A percentile compares a stretch with the other conserved stretches of the same genome.
phyloP scores from a whole-genome alignment of 2,113 vertebrate species.

The Campylorhamphus procurvoides region DNA sequence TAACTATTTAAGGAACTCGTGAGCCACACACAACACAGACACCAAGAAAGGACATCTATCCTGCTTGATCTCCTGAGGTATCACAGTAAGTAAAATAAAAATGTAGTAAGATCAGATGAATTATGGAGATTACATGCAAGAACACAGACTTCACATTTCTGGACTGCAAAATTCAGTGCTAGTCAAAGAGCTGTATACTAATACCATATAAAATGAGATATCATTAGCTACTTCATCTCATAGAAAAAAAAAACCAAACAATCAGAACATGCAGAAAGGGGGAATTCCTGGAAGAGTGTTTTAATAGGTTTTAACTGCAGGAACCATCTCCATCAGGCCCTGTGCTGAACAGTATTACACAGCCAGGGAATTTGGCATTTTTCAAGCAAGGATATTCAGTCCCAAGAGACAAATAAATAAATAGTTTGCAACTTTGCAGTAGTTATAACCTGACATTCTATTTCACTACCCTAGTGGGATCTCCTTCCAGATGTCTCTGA shows the following conservation, averaged over 20 bases:
- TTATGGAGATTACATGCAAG: neutral
- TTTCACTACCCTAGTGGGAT: neutral
- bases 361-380: neutral
- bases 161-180: neutral
- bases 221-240: neutral
- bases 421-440: neutral
- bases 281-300: neutral
- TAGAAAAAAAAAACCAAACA: rapidly evolving
- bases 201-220: neutral
- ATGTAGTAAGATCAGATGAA: neutral
- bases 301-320: neutral
- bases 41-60: neutral
- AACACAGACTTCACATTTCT: neutral
- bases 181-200: neutral
- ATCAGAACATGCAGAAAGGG: neutral
- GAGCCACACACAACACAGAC: neutral
- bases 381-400: neutral
- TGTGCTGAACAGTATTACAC: neutral
- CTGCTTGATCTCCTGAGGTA: neutral
- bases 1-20: neutral
- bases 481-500: neutral
- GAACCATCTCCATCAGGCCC: neutral
- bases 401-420: neutral
- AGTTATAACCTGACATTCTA: neutral
- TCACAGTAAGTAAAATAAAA: neutral